A percentile compares a stretch with the other conserved stretches of the same genome.
Evolutionary conservation across 2,888 invertebrate species (phyloP).

Genomic region (Trichogramma dendrolimi): DNA sequence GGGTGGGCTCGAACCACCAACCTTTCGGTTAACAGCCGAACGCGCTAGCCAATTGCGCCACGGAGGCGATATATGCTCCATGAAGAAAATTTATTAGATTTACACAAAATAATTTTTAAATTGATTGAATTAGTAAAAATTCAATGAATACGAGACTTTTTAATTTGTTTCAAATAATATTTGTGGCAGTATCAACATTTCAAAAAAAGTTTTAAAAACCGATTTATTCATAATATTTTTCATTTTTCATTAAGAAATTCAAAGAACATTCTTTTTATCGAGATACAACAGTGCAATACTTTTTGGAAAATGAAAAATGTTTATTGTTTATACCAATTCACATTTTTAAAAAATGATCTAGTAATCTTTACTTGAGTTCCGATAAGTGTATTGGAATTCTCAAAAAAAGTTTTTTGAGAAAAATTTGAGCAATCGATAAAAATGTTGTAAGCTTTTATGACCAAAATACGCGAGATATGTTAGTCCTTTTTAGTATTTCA

Average conservation of each 20-base stretch:
- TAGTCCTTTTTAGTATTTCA: slow-evolving; percentile 79
- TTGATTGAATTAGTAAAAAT: too few species aligned
- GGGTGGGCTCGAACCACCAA: slow-evolving; percentile 98
- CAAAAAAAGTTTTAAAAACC: slow-evolving; percentile 56
- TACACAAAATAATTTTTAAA: too few species aligned
- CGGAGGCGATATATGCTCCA: slow-evolving; percentile 57
- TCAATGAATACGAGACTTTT: too few species aligned
- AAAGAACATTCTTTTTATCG: slow-evolving; percentile 62
- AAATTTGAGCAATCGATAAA: slow-evolving; percentile 75
- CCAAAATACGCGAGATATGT: slow-evolving; percentile 79
- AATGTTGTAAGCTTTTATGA: slow-evolving; percentile 87
- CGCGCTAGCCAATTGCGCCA: slow-evolving; percentile 97
- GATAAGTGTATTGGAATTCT: slow-evolving; percentile 32
- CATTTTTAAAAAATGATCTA: background rate
- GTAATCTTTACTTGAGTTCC: background rate
- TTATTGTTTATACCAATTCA: slow-evolving; percentile 48
- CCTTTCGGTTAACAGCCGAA: slow-evolving; percentile 99
- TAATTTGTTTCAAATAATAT: too few species aligned
- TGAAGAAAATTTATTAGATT: too few species aligned
- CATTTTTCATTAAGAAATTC: slow-evolving; percentile 71
- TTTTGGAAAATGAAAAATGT: slow-evolving; percentile 63
- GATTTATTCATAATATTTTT: slow-evolving; percentile 68
- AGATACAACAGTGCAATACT: slow-evolving; percentile 71
- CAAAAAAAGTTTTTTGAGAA: background rate
- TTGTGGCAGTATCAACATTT: too few species aligned